Base-by-base conservation (phyloP, 2,797 vertebrate genomes). In the Lepilemur ruficaudatus region DNA sequence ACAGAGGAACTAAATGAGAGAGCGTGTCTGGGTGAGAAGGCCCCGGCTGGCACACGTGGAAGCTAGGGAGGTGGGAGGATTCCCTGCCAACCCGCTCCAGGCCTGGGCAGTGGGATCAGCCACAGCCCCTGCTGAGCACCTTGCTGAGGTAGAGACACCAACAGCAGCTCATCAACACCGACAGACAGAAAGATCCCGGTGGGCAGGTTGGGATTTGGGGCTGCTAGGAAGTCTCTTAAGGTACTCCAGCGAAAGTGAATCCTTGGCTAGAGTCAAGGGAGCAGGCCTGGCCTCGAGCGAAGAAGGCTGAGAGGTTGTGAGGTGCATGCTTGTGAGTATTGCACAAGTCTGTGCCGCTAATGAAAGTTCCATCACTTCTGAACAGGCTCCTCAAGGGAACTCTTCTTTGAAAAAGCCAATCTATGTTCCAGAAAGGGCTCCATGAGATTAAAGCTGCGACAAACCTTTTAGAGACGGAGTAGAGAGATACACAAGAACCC, bases 11-110 rank as follows among this genome's bases (percentile, higher is more conserved):
- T 43, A 22, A 46, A 30, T 46, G 69, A 57, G 48, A 78, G 20
- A 38, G 22, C 14, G 0, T 2, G 1, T 43, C 5, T 15, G 43
- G 17, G 23, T 4, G 12, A 7, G n/a, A 89, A 23, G 8, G n/a
- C 30, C 5, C 13, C 2, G 43, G 18, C 28, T 52, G 17, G 3
- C 48, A 23, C 3, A 1, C 0, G 0, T 3, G 12, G 14, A 57
- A 41, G 41, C 25, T 48, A 22, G n/a, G 23, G 15, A 35, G 23
- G 10, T 43, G 1, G 35, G 14, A 73, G 7, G 46, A 32, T 7
- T 2, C 18, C 11, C 8, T 87, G 67, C 28, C 23, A 69, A 10
- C 12, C 7, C 32, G 55, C 48, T n/a, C 30, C 5, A 1, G 59
- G 35, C 41, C 48, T 38, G n/a, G 41, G 41, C 12, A 23, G 2